Percentiles rank a stretch among this genome's conserved stretches.
Evolutionary conservation across 2,888 invertebrate genomes (phyloP).

Genomic region (Lamellibrachia columna): DNA sequence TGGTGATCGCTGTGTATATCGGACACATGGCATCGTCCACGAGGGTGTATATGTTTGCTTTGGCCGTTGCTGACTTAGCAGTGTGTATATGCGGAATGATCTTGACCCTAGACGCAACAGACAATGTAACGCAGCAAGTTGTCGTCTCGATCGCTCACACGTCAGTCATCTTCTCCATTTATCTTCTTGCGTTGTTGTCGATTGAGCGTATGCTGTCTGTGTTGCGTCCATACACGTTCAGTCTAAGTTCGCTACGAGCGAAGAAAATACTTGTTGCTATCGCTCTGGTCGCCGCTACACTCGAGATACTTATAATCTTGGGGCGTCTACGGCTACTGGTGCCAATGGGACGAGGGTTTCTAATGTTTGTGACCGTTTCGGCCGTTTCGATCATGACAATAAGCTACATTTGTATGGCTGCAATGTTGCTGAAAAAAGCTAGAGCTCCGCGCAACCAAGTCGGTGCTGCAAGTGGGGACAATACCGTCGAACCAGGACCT

Average conservation of each 20-base stretch:
- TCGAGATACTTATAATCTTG: background rate
- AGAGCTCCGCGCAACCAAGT: background rate
- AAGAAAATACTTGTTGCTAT: background rate
- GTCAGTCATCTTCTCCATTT: background rate
- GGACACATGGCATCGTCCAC: background rate
- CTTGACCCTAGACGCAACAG: background rate
- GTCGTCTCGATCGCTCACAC: background rate
- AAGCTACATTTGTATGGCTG: background rate
- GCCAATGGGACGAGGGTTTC: background rate
- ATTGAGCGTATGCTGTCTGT: background rate
- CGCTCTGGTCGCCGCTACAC: background rate
- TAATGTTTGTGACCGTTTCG: background rate
- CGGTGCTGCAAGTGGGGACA: background rate
- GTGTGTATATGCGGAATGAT: background rate
- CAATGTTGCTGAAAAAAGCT: background rate
- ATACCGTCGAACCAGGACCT: background rate
- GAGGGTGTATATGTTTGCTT: constrained; percentile 3
- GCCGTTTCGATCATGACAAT: constrained; percentile 1
- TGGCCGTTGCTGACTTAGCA: background rate
- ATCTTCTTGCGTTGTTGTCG: background rate
- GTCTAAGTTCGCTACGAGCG: background rate
- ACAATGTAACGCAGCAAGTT: background rate
- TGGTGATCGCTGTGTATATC: background rate
- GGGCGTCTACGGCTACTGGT: background rate
- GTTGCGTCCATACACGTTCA: background rate